Evolutionary conservation across 92 coral and sea anemone genomes (phyloP), one percentile per base, ranked within the genome.

Genomic region (Metridium senile): DNA sequence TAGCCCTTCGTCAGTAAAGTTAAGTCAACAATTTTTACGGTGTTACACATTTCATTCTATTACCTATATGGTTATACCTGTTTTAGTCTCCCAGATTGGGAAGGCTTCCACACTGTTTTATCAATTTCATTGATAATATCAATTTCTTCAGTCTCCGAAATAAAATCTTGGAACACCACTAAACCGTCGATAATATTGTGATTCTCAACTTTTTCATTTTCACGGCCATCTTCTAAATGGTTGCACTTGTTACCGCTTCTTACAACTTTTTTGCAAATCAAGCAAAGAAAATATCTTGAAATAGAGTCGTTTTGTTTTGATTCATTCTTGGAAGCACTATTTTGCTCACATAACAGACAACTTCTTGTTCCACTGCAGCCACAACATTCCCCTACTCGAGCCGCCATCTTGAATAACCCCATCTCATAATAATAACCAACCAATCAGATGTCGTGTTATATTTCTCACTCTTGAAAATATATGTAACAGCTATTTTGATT

Each of bases 51-150:
- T n/a, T n/a, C n/a, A n/a, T n/a, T n/a, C n/a, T n/a, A n/a, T n/a
- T n/a, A n/a, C n/a, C n/a, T n/a, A n/a, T n/a, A n/a, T n/a, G n/a
- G n/a, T n/a, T n/a, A n/a, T 49, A 94, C 98, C 95, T 95, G 99
- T 74, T 95, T 95, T 34, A 81, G 82, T 64, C 99, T 73, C 9
- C 99, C 99, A 29, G 99, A 95, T 45, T 95, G 99, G 25, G 99
- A 95, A 31, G 84, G 35, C 62, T 81, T 87, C 99, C 99, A 95
- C 17, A 78, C 81, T 0, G 85, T 89, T 72, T 86, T 85, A 64
- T 95, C 97, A 20, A 95, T 92, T 72, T 84, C 91, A 23, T 58
- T 56, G 10, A 92, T 82, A 74, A 95, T 84, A 19, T 64, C 28
- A 18, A 28, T 66, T 33, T 95, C 99, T 74, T 95, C 99, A 18